A percentile compares a stretch with the other conserved stretches of the same genome.
phyloP scores from a whole-genome alignment of 35 echinoderm and acorn worm genomes.

The Apostichopus californicus region DNA sequence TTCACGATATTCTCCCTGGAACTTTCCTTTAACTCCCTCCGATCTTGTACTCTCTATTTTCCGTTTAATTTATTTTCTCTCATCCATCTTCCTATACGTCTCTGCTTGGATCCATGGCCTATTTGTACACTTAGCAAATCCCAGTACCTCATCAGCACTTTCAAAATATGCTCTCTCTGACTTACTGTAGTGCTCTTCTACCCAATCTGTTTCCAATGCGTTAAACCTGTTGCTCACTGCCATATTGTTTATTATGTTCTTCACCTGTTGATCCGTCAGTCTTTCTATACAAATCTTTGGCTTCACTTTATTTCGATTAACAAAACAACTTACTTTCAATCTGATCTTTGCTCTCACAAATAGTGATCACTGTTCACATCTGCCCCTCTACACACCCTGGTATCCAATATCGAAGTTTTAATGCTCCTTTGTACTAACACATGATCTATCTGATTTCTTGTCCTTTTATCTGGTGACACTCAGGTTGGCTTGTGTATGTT shows the following conservation, averaged over 20 bases:
- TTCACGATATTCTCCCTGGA: background rate
- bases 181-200: background rate
- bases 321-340: background rate
- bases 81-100: background rate
- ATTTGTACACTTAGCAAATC: background rate
- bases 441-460: too few species aligned
- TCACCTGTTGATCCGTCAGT: background rate
- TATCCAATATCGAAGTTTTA: background rate
- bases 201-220: background rate
- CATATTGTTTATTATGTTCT: background rate
- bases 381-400: background rate
- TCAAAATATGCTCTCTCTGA: conserved; percentile 5
- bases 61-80: background rate
- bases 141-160: background rate
- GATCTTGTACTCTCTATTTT: background rate
- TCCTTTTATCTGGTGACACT: background rate
- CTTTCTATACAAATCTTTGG: background rate
- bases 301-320: background rate
- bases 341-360: background rate
- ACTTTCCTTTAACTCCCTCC: background rate
- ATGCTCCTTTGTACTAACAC: too few species aligned
- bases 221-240: background rate
- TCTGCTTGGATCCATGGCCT: conserved; percentile 1
- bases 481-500: conserved; percentile 26
- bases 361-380: background rate